Conservation (phyloP, 2,888 invertebrate genomes). For the Hetaerina titia region DNA sequence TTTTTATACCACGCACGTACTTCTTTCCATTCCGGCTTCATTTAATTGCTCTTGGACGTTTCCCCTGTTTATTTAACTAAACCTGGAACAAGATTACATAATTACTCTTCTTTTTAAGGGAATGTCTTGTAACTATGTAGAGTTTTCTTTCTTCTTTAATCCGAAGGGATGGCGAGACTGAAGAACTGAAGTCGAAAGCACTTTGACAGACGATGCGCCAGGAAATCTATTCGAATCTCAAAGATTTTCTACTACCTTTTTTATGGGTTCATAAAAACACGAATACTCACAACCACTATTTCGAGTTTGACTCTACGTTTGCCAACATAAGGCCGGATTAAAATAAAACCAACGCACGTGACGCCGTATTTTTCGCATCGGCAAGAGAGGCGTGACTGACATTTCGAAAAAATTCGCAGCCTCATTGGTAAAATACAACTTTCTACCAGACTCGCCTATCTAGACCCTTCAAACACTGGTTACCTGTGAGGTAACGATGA, state of each 20-base stretch:
- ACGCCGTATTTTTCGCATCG: neutral
- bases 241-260: neutral
- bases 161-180: no score
- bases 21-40: no score
- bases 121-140: no score
- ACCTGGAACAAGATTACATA: no score
- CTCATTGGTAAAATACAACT: neutral
- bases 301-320: neutral
- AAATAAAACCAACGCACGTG: neutral
- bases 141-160: no score
- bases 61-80: no score
- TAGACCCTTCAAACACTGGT: neutral
- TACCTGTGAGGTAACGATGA: conserved; percentile 58
- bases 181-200: neutral
- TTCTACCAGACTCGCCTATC: no score
- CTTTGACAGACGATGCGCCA: neutral
- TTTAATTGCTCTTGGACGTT: no score
- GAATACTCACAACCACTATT: neutral
- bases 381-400: neutral
- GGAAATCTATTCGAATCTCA: neutral
- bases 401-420: neutral
- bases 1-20: no score
- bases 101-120: no score
- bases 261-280: neutral
- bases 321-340: neutral